Percentiles rank a stretch among this genome's conserved stretches.
These are phyloP conservation scores for Morpho helenor DNA, from an alignment of 2,888 invertebrate genomes.

Conservation along the genomic window DNA sequence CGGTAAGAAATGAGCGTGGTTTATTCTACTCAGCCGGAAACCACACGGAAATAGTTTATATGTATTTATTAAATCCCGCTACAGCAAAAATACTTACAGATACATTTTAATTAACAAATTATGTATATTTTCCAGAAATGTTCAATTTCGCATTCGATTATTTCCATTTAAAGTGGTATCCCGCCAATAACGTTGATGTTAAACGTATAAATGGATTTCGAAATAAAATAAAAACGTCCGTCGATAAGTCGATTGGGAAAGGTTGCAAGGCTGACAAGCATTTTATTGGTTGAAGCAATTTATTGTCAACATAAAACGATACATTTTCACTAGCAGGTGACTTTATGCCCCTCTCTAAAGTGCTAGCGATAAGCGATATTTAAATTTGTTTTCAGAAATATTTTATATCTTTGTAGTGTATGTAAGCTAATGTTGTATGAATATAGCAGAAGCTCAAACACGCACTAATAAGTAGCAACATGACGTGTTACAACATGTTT, in stretches of 20 bases:
- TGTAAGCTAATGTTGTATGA: too few species aligned
- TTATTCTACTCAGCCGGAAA: too few species aligned
- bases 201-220: background rate
- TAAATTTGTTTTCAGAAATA: background rate
- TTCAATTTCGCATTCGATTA: too few species aligned
- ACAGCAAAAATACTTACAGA: too few species aligned
- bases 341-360: slow-evolving; percentile 7
- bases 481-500: too few species aligned
- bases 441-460: too few species aligned
- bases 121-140: too few species aligned
- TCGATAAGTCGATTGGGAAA: slow-evolving; percentile 7
- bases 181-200: background rate
- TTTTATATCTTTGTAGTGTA: background rate
- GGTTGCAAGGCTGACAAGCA: slow-evolving; percentile 6
- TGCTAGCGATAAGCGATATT: slow-evolving; percentile 13
- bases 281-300: slow-evolving; percentile 20
- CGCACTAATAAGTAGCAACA: too few species aligned
- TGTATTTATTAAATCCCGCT: too few species aligned
- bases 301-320: slow-evolving; percentile 24
- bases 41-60: too few species aligned
- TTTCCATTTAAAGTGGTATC: background rate
- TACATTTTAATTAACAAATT: too few species aligned
- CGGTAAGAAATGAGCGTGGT: too few species aligned
- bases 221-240: slow-evolving; percentile 2
- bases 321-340: slow-evolving; percentile 20